Percentiles rank a stretch among this genome's conserved stretches.
These are phyloP conservation scores for Prunella strophiata DNA, from an alignment of 2,797 vertebrate genomes.

Conservation along the genomic window DNA sequence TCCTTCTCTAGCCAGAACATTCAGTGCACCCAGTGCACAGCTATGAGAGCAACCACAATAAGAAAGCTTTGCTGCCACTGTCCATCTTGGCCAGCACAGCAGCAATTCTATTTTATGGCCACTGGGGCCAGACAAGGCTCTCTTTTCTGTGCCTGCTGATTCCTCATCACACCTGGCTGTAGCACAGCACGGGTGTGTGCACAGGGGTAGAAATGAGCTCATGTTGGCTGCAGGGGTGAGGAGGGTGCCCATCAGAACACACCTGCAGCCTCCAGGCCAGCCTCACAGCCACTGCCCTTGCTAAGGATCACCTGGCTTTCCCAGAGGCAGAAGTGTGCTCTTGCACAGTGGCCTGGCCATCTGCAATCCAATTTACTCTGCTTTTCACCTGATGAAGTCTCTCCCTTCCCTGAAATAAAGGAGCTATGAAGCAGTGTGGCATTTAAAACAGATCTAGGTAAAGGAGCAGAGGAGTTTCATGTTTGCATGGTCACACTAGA, in stretches of 20 bases:
- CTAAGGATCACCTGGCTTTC: background rate
- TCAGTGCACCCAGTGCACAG: background rate
- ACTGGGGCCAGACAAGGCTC: background rate
- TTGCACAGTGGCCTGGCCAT: background rate
- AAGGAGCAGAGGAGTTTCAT: background rate
- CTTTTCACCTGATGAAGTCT: background rate
- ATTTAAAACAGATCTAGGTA: background rate
- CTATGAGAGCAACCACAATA: background rate
- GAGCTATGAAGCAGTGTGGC: background rate
- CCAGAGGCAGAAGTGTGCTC: background rate
- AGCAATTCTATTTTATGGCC: background rate
- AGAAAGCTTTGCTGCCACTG: background rate
- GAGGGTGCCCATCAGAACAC: background rate
- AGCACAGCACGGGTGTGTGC: background rate
- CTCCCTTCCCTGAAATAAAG: background rate
- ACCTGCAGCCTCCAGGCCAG: background rate
- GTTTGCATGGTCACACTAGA: background rate
- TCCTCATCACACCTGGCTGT: background rate
- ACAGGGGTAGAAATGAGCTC: background rate
- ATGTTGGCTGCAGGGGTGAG: background rate
- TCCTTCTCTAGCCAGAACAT: background rate
- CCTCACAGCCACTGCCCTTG: background rate
- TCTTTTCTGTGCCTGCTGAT: background rate
- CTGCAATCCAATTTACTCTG: background rate
- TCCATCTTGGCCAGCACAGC: accelerated